phyloP scores from a whole-genome alignment of 2,888 invertebrate genomes.

The Horisme vitalbata region DNA sequence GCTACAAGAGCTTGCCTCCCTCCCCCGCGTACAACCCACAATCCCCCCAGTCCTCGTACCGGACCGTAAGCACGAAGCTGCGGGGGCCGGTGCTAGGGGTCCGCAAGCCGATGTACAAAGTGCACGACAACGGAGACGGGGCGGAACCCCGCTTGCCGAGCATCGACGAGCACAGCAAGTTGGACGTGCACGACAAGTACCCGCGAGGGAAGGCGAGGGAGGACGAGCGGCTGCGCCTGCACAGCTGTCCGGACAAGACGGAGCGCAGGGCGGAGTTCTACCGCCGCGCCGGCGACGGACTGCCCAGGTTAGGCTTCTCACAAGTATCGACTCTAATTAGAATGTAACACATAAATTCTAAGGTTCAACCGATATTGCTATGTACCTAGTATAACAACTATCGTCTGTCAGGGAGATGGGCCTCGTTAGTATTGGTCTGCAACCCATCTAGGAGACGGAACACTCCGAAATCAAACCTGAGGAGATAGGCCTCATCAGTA shows the following conservation, averaged over 20 bases:
- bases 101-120: slow-evolving; percentile 43
- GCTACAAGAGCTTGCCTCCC: slow-evolving; percentile 10
- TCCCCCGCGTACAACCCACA: slow-evolving; percentile 13
- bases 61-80: slow-evolving; percentile 4
- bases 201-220: slow-evolving; percentile 37
- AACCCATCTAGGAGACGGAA: too few relatives aligned
- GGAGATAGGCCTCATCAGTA: too few relatives aligned
- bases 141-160: slow-evolving; percentile 60
- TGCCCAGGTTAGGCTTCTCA: slow-evolving; percentile 55
- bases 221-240: slow-evolving; percentile 44
- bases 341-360: too few relatives aligned
- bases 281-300: slow-evolving; percentile 59
- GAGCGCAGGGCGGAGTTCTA: slow-evolving; percentile 62
- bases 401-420: too few relatives aligned
- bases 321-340: too few relatives aligned
- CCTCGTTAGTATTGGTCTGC: too few relatives aligned
- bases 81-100: background rate
- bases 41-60: background rate
- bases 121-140: slow-evolving; percentile 65
- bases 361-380: too few relatives aligned
- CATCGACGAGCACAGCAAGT: slow-evolving; percentile 69
- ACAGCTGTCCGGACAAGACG: slow-evolving; percentile 51
- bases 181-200: slow-evolving; percentile 40
- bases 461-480: too few relatives aligned
- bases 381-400: too few relatives aligned